Evolutionary conservation across 2,888 invertebrate species (phyloP).

Genomic region (Poecilus cupreus): DNA sequence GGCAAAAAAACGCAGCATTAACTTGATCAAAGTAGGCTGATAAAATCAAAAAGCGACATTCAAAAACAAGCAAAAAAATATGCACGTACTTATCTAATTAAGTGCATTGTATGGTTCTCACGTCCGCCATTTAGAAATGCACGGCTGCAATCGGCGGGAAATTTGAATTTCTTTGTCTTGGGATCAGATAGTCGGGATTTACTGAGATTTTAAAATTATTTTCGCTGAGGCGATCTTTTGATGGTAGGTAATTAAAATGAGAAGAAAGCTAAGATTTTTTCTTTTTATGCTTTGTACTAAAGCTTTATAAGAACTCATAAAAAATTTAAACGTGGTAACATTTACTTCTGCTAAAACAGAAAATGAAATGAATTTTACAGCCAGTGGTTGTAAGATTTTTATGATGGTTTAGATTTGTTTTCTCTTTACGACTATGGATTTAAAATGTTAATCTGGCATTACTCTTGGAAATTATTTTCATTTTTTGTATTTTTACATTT

Average conservation of each 20-base stretch:
- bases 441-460: slow-evolving; percentile 23
- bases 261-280: slow-evolving; percentile 8
- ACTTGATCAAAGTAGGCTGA: slow-evolving; percentile 28
- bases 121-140: not conserved
- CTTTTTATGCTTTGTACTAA: slow-evolving; percentile 42
- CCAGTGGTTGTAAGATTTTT: slow-evolving; percentile 39
- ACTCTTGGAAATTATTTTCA: not conserved
- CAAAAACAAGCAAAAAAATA: slow-evolving; percentile 38
- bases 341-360: slow-evolving; percentile 33
- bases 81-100: slow-evolving; percentile 31
- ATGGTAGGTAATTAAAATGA: slow-evolving; percentile 28
- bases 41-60: slow-evolving; percentile 23
- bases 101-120: slow-evolving; percentile 41
- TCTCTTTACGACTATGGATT: slow-evolving; percentile 26
- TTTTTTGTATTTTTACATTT: no score
- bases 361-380: slow-evolving; percentile 47
- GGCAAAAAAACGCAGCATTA: slow-evolving; percentile 18
- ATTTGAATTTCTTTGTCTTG: slow-evolving; percentile 24
- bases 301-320: slow-evolving; percentile 36
- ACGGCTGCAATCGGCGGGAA: not conserved
- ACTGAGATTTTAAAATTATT: slow-evolving; percentile 1
- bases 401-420: slow-evolving; percentile 36
- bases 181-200: slow-evolving; percentile 8
- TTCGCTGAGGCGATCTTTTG: not conserved
- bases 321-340: slow-evolving; percentile 32